These are phyloP conservation scores for Tiliacea citrago DNA, from an alignment of 2,888 invertebrate species.

Conservation along the genomic window DNA sequence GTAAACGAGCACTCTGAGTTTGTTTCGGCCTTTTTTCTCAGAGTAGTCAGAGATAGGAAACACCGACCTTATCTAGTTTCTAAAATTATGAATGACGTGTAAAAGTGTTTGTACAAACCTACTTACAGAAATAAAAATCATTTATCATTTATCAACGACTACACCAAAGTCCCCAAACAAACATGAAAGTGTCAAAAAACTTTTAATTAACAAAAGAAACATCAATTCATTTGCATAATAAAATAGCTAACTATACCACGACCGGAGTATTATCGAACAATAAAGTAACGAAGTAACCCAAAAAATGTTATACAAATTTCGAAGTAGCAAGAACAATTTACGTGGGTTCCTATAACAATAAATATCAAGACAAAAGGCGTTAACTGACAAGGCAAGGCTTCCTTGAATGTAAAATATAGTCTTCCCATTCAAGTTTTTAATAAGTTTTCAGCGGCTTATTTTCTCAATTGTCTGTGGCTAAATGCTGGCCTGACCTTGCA, in stretches of 20 bases:
- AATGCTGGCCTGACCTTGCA: conserved; percentile 18
- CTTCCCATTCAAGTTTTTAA: conserved; percentile 56
- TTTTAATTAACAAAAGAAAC: conserved; percentile 41
- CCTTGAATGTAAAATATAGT: conserved; percentile 56
- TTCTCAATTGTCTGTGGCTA: conserved; percentile 34
- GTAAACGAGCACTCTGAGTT: too few species aligned
- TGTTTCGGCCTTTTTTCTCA: too few species aligned
- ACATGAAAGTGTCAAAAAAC: conserved; percentile 23
- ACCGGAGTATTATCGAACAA: conserved; percentile 21
- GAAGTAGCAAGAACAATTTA: conserved; percentile 46
- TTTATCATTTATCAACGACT: too few species aligned
- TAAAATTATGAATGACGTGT: too few species aligned
- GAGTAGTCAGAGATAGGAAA: too few species aligned
- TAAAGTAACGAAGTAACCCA: conserved; percentile 5
- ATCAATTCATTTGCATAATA: conserved; percentile 19
- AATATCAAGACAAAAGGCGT: conserved; percentile 45
- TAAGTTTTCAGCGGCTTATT: conserved; percentile 48
- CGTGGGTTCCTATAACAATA: conserved; percentile 38
- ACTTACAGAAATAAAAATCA: too few species aligned
- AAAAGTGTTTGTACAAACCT: too few species aligned
- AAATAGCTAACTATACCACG: conserved; percentile 2
- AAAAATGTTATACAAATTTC: conserved; percentile 42
- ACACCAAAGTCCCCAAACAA: conserved; percentile 2
- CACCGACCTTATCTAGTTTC: too few species aligned
- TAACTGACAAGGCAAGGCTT: conserved; percentile 42